Evolutionary conservation across 2,888 invertebrate species (phyloP).

Genomic region (Melanotus villosus): DNA sequence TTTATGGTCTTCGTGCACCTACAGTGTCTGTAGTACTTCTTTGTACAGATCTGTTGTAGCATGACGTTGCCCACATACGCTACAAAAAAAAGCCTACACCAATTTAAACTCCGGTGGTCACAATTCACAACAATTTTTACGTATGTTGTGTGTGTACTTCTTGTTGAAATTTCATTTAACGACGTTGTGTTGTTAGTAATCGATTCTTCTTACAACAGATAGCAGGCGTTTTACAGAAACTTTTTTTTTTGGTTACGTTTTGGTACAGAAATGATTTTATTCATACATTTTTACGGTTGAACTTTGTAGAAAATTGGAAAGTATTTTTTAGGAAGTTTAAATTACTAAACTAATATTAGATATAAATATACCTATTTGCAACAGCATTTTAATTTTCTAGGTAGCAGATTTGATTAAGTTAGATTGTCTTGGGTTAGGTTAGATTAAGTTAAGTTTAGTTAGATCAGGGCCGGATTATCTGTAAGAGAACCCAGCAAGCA

Average conservation of each 20-base stretch:
- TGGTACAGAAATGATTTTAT: too few species aligned
- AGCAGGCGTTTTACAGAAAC: constrained; percentile 3
- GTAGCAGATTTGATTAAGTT: too few species aligned
- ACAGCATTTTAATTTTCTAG: too few species aligned
- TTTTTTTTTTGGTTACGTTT: not conserved
- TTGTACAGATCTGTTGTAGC: constrained; percentile 12
- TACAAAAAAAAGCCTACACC: constrained; percentile 8
- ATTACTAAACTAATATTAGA: too few species aligned
- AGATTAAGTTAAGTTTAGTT: too few species aligned
- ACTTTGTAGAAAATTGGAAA: too few species aligned
- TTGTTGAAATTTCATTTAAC: constrained; percentile 10
- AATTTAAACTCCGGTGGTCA: constrained; percentile 4
- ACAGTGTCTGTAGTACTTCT: not conserved
- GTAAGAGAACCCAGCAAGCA: too few species aligned
- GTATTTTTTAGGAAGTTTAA: too few species aligned
- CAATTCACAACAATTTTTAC: not conserved
- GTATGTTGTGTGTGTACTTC: not conserved
- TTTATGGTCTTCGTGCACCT: not conserved
- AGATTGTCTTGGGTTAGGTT: too few species aligned
- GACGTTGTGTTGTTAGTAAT: constrained; percentile 2
- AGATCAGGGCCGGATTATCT: too few species aligned
- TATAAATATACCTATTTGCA: too few species aligned
- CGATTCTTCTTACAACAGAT: constrained; percentile 7
- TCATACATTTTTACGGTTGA: too few species aligned
- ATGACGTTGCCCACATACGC: constrained; percentile 3